Base-by-base conservation (phyloP, 2,797 vertebrate species). In the Danionella dracula region DNA sequence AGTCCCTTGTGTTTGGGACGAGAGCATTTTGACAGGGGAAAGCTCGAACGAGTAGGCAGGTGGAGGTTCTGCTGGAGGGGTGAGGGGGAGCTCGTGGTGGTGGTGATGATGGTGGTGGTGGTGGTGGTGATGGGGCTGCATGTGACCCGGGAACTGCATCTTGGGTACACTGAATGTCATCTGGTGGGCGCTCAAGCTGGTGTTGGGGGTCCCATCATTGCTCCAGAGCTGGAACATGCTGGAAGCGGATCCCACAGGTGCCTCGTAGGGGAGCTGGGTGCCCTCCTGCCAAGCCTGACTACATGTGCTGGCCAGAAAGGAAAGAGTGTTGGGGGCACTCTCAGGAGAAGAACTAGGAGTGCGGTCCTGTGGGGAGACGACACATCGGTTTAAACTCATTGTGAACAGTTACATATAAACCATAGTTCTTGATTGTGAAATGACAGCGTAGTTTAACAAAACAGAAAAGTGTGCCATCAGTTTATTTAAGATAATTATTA, bases 201-300 rank as follows among this genome's bases (percentile, higher is more conserved):
- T 72, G 56, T 83, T 87, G n/a, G 87, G 81, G 0, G 89, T 20
- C 77, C 90, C 81, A 1, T 93, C 91, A 1, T 91, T 92, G 87
- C 89, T 90, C 92, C 92, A 93, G 27, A 93, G 81, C 74, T 91
- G 92, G 77, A 93, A 93, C 92, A 93, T 93, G 49, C 89, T 87
- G 2, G 88, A 86, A 0, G 90, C 75, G 60, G 88, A 86, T 64
- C 85, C 87, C 61, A 89, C 88, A 0, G 86, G 66, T 38, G 86
- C 73, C 32, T 92, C 90, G 38, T 91, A 91, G 29, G 90, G 85
- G 57, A 88, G 88, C 80, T 87, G 88, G 37, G 87, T 75, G 5
- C 83, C 85, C 29, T 90, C 88, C 77, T 90, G 88, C 83, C 87
- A 89, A 72, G 85, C 87, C 77, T 91, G 88, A 75, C 88, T 89